Conservation (phyloP, 2,888 invertebrate species). For the Brenthis hecate region DNA sequence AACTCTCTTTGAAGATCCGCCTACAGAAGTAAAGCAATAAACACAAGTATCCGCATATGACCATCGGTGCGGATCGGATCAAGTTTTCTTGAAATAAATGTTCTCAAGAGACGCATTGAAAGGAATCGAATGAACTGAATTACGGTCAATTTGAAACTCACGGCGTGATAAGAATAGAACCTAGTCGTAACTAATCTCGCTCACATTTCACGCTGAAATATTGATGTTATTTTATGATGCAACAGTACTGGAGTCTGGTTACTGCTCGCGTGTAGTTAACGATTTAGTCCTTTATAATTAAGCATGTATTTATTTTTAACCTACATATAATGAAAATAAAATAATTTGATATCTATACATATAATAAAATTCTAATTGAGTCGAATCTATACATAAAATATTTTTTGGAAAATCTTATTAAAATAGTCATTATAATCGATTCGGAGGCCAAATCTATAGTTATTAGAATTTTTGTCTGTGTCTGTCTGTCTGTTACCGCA, state of each 20-base stretch:
- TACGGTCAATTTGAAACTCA: constrained; percentile 16
- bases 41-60: background rate
- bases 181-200: background rate
- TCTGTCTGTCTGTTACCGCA: no score
- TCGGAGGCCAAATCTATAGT: no score
- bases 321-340: background rate
- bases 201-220: constrained; percentile 1
- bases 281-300: background rate
- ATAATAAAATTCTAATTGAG: no score
- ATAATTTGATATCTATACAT: background rate
- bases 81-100: constrained; percentile 14
- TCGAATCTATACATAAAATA: no score
- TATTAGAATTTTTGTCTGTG: no score
- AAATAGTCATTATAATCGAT: no score
- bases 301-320: no score
- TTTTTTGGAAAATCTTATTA: no score
- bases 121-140: constrained; percentile 12
- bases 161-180: constrained; percentile 18
- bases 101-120: constrained; percentile 21
- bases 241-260: background rate
- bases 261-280: background rate
- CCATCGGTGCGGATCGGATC: background rate
- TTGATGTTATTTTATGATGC: constrained; percentile 2
- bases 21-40: background rate
- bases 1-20: no score